Conservation (phyloP, 2,113 vertebrate genomes). For the Ciconia stormi region DNA sequence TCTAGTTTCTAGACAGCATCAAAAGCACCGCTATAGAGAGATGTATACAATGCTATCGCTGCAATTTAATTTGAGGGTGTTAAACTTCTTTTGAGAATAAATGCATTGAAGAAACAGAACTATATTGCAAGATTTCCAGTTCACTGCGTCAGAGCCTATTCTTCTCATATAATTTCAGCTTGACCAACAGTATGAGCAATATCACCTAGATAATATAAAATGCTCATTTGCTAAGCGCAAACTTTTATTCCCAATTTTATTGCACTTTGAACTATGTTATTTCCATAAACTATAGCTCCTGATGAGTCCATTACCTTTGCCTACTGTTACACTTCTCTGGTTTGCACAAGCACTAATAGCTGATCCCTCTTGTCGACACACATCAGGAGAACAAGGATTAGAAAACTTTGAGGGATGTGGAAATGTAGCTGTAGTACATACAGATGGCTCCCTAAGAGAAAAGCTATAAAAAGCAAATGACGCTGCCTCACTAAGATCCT, state of each 20-base stretch:
- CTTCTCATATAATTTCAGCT: background rate
- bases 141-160: background rate
- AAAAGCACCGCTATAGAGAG: background rate
- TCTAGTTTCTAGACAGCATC: background rate
- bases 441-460: background rate
- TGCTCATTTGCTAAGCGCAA: background rate
- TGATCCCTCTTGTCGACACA: background rate
- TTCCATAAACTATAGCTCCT: background rate
- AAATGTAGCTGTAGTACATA: background rate
- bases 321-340: background rate
- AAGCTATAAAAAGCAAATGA: constrained; percentile 11
- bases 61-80: background rate
- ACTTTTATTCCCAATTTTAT: background rate
- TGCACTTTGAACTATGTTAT: background rate
- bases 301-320: background rate
- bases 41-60: accelerated
- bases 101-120: background rate
- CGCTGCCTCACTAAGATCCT: background rate
- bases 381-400: background rate
- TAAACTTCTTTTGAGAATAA: background rate
- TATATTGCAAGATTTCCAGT: background rate
- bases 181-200: background rate
- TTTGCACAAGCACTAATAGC: background rate
- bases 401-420: background rate
- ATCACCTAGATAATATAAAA: background rate